Conservation (phyloP, 2,113 vertebrate species). For the Papio anubis region DNA sequence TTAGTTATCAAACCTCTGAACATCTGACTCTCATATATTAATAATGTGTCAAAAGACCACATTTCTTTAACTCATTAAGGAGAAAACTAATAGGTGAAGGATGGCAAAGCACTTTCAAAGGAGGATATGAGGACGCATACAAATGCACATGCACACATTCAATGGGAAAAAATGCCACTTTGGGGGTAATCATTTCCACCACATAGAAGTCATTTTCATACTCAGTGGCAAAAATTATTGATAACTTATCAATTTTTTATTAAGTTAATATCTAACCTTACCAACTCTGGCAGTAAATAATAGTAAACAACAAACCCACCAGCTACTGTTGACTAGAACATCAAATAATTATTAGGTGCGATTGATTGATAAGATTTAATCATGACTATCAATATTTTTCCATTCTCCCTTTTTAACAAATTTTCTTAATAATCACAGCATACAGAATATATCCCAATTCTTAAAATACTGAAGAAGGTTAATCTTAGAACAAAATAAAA, state of each 20-base stretch:
- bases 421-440: not conserved
- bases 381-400: not conserved
- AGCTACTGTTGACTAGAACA: not conserved
- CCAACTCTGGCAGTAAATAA: not conserved
- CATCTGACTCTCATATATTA: not conserved
- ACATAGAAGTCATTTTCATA: not conserved
- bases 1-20: not conserved
- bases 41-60: not conserved
- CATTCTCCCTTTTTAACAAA: not conserved
- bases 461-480: not conserved
- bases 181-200: not conserved
- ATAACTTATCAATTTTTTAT: not conserved
- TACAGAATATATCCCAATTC: not conserved
- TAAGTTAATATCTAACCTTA: not conserved
- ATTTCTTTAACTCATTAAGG: not conserved
- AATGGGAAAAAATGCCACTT: not conserved
- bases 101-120: not conserved
- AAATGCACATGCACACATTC: not conserved
- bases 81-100: not conserved
- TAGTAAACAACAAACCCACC: not conserved
- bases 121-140: not conserved
- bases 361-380: not conserved
- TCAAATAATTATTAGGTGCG: not conserved
- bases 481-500: not conserved
- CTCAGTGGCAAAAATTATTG: not conserved